Evolutionary conservation across 2,797 vertebrate genomes (phyloP), one percentile per base, ranked within the genome.

Genomic region (Meriones psammophilus): DNA sequence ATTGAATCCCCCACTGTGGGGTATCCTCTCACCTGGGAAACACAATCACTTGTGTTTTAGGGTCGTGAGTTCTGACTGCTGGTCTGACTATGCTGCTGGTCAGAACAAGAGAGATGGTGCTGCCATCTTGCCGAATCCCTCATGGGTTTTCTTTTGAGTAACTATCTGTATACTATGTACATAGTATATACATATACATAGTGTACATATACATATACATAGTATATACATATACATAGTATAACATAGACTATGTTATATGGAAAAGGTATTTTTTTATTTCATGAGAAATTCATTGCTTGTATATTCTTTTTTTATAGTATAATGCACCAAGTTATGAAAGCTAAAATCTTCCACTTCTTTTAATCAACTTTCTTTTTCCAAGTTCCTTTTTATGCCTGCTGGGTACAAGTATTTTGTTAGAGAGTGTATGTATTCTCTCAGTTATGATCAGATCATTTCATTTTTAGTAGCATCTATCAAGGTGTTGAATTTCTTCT

Each of bases 101-200:
- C 42, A 42, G 42, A 42, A 42, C 5, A 4, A 42, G 42, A 42
- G 42, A 42, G 42, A 42, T 42, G 42, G 6, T 6, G 42, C 42
- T 7, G 6, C 42, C 42, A 42, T 42, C 42, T 42, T 42, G 42
- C 5, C 42, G 6, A 42, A 42, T 42, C 42, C 5, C 42, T 42
- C 42, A 42, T 42, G 42, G 6, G 42, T 42, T 42, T 17, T 50
- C 56, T 46, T 91, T 86, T 88, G 83, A 83, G 33, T 73, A 62
- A 96, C 54, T 81, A 15, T 77, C 71, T 69, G 28, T 74, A 36
- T n/a, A n/a, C n/a, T n/a, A n/a, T n/a, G n/a, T n/a, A n/a, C n/a
- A n/a, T n/a, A n/a, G n/a, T n/a, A n/a, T n/a, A n/a, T n/a, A n/a
- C n/a, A n/a, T n/a, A n/a, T n/a, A n/a, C n/a, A n/a, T n/a, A n/a